Evolutionary conservation across 2,888 invertebrate species (phyloP).

Genomic region (Opisthograptis luteolata): DNA sequence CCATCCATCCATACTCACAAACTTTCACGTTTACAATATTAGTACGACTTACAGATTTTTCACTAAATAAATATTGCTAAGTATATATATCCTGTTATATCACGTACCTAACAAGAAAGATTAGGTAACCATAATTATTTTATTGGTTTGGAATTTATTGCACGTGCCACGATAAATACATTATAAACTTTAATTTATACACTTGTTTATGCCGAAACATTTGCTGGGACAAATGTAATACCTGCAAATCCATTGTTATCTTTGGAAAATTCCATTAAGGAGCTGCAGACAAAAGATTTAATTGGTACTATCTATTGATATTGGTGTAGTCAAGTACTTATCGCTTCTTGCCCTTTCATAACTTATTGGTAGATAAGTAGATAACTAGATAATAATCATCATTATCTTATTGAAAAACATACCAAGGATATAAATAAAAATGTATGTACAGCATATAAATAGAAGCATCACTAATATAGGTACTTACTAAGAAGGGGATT

Average conservation of each 20-base stretch:
- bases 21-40: too few species aligned
- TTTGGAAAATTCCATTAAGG: slow-evolving; percentile 21
- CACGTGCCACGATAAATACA: slow-evolving; percentile 5
- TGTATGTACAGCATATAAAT: not conserved
- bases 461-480: not conserved
- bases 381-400: not conserved
- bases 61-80: too few species aligned
- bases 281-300: slow-evolving; percentile 10
- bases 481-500: too few species aligned
- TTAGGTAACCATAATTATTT: too few species aligned
- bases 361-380: not conserved
- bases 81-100: too few species aligned
- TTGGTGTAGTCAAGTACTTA: slow-evolving; percentile 11
- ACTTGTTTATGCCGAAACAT: slow-evolving; percentile 14
- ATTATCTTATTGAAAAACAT: slow-evolving; percentile 10
- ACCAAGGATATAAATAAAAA: not conserved
- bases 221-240: not conserved
- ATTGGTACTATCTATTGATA: slow-evolving; percentile 18
- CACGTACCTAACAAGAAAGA: too few species aligned
- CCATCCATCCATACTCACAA: too few species aligned
- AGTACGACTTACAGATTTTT: too few species aligned
- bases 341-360: slow-evolving; percentile 11
- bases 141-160: slow-evolving; percentile 1
- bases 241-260: slow-evolving; percentile 20
- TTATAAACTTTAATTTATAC: slow-evolving; percentile 12